Evolutionary conservation across 2,113 vertebrate genomes (phyloP).

Genomic region (Forbesichthys papilliferus): DNA sequence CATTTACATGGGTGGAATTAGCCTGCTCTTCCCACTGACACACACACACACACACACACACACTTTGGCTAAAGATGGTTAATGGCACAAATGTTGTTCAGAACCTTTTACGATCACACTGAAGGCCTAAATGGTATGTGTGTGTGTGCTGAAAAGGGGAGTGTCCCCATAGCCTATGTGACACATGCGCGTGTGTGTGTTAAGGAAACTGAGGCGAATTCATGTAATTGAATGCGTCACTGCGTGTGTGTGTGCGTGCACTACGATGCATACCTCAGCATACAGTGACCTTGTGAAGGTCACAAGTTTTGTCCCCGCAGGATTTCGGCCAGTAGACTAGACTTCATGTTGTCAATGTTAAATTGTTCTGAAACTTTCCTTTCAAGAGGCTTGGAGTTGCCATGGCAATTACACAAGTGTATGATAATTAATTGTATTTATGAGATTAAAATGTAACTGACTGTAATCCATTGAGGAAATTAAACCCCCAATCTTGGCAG

Average conservation of each 20-base stretch:
- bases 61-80: constrained; percentile 35
- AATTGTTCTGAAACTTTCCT: constrained; percentile 4
- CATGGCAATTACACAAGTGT: constrained; percentile 1
- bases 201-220: neutral
- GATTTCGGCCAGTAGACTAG: too few species aligned
- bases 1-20: constrained; percentile 68
- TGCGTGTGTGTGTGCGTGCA: neutral
- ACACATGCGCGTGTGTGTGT: constrained; percentile 48
- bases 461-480: too few species aligned
- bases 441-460: too few species aligned
- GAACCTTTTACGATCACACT: constrained; percentile 41
- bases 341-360: constrained; percentile 31
- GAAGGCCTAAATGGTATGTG: constrained; percentile 1
- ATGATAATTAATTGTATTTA: too few species aligned
- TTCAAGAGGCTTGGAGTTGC: constrained; percentile 13
- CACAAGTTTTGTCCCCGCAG: too few species aligned
- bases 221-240: neutral
- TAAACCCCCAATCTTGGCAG: too few species aligned
- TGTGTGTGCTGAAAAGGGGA: constrained; percentile 31
- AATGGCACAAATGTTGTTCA: constrained; percentile 15
- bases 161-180: constrained; percentile 42
- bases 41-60: constrained; percentile 36
- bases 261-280: constrained; percentile 19
- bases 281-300: neutral
- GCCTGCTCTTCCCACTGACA: constrained; percentile 49